Base-by-base conservation (phyloP, 2,888 invertebrate species). In the Netelia inedita region DNA sequence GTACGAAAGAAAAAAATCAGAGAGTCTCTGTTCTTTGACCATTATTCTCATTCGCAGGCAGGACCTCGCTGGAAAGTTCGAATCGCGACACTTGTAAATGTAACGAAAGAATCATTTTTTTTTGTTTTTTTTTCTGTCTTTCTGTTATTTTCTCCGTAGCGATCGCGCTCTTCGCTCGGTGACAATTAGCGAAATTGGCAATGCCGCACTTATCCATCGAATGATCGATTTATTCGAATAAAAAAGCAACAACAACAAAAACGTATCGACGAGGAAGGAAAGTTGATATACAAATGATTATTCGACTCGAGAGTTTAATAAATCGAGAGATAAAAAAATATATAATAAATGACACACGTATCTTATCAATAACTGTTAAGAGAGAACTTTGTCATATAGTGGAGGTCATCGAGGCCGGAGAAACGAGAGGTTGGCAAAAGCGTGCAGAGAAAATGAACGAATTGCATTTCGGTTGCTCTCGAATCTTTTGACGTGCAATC, bases 161-260 rank as follows among this genome's bases (percentile, higher is more conserved):
- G 43, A 59, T 73, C 59, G 59, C 59, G 72, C 59, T 73, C 59
- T 23, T 61, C 11, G 55, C 43, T 23, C 43, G 46, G n/a, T 43
- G 59, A 73, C 73, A 73, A 73, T 73, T 73, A 61, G 61, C 61
- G 11, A 41, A 43, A 72, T 16, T 72, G 41, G 57, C 28, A 59
- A 72, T n/a, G 3, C 59, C 9, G 72, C 53, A 16, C 21, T 57
- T 16, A 14, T 57, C 41, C 41, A 71, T 71, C 73, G 61, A 46
- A 23, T 59, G 23, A 73, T 61, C 43, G 59, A 73, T 73, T 61
- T 72, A 41, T 41, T 41, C 21, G 1, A 43, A 41, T 10, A 43
- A 6, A 19, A 21, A 43, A 59, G 43, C 21, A 5, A 43, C 10
- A 57, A n/a, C 1, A 14, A 53, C 53, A 19, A 35, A 71, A 16